These are phyloP conservation scores for Lophotriccus pileatus DNA, from an alignment of 2,797 vertebrate species.

Conservation along the genomic window DNA sequence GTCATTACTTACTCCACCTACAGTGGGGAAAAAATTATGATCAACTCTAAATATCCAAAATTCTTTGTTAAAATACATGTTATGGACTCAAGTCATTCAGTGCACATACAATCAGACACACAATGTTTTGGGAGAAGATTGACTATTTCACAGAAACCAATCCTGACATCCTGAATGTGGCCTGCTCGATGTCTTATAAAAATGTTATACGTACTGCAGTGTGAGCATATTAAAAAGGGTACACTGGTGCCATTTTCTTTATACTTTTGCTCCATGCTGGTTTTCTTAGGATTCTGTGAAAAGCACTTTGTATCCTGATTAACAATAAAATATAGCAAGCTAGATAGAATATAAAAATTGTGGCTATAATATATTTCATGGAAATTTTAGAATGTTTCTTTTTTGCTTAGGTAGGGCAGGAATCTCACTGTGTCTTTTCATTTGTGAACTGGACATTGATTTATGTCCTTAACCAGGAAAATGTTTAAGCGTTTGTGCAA, in stretches of 20 bases:
- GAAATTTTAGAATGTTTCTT: neutral
- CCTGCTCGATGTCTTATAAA: neutral
- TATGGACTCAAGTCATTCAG: neutral
- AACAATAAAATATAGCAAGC: neutral
- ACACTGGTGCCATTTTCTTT: neutral
- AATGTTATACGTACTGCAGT: neutral
- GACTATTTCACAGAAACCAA: neutral
- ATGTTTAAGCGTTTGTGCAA: accelerated
- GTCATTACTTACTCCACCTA: neutral
- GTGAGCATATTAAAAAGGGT: neutral
- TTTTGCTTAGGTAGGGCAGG: neutral
- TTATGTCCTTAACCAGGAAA: neutral
- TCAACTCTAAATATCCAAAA: neutral
- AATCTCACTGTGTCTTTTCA: neutral
- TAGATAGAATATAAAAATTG: neutral
- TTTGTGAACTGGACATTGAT: neutral
- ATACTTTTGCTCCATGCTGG: neutral
- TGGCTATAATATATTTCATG: neutral
- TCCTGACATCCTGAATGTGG: neutral
- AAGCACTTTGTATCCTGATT: neutral
- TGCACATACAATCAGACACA: neutral
- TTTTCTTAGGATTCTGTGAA: neutral
- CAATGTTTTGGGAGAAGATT: neutral
- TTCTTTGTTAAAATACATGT: neutral
- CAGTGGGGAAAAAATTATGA: neutral